Conservation (phyloP, 2,797 vertebrate species). For the Microchirus variegatus region DNA sequence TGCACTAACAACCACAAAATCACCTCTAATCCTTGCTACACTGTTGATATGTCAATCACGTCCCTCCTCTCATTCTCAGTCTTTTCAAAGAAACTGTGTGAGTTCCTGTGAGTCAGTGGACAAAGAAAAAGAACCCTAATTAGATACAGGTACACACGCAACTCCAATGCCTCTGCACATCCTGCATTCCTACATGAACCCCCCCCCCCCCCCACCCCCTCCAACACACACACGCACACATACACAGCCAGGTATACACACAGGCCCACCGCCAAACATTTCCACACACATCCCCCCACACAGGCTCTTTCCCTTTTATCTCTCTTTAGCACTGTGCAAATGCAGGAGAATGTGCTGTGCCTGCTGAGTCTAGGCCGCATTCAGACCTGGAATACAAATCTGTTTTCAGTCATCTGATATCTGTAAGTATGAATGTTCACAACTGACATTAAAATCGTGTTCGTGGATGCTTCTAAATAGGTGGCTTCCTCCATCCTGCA, state of each 20-base stretch:
- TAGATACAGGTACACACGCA: slow-evolving; percentile 61
- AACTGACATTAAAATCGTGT: too few species aligned
- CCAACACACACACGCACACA: slow-evolving; percentile 8
- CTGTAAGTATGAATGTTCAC: too few species aligned
- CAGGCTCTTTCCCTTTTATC: slow-evolving; percentile 3
- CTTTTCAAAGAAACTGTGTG: slow-evolving; percentile 42
- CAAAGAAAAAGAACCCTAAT: slow-evolving; percentile 65
- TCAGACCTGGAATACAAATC: too few species aligned
- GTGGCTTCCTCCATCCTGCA: too few species aligned
- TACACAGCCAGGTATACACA: slow-evolving; percentile 27
- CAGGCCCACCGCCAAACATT: slow-evolving; percentile 21
- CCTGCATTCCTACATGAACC: slow-evolving; percentile 52
- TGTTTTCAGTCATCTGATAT: too few species aligned
- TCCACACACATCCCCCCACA: slow-evolving; percentile 20
- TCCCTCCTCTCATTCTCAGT: slow-evolving; percentile 5
- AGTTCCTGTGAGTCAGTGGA: slow-evolving; percentile 52
- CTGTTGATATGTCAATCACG: slow-evolving; percentile 62
- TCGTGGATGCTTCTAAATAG: too few species aligned
- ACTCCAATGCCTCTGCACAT: slow-evolving; percentile 44
- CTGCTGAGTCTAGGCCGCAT: too few species aligned
- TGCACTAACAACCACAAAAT: slow-evolving; percentile 60
- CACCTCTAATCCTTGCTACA: slow-evolving; percentile 55
- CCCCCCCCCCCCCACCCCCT: slow-evolving; percentile 35
- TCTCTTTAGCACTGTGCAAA: slow-evolving; percentile 12
- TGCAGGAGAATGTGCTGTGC: slow-evolving; percentile 7